A percentile compares a stretch with the other conserved stretches of the same genome.
These are phyloP conservation scores for Lasioglossum lativentre DNA, from an alignment of 2,888 invertebrate genomes.

Conservation along the genomic window DNA sequence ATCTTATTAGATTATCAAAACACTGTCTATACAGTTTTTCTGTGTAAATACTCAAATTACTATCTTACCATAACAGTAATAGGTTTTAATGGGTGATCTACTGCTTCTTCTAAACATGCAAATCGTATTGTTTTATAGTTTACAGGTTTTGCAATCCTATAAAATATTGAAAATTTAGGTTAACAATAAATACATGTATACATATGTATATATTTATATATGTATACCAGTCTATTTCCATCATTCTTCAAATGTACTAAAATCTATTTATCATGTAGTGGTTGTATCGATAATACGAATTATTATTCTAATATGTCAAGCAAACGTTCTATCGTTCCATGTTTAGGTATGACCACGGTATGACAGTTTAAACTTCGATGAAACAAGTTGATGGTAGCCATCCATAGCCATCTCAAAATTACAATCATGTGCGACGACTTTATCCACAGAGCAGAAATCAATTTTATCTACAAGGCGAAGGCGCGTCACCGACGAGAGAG, in stretches of 20 bases:
- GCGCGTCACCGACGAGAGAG: no score
- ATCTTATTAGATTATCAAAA: background rate
- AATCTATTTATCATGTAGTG: slow-evolving; percentile 14
- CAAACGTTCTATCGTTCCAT: slow-evolving; percentile 4
- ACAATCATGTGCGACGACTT: background rate
- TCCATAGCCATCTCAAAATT: background rate
- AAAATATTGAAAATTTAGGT: slow-evolving; percentile 39
- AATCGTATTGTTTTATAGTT: slow-evolving; percentile 70
- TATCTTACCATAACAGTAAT: slow-evolving; percentile 84
- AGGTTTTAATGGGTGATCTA: slow-evolving; percentile 88
- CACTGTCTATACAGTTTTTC: slow-evolving; percentile 8
- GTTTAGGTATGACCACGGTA: slow-evolving; percentile 18
- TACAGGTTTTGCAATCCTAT: slow-evolving; percentile 77
- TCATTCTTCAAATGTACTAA: slow-evolving; percentile 65
- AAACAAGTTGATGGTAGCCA: background rate
- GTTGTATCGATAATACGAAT: slow-evolving; percentile 16
- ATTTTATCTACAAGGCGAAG: no score
- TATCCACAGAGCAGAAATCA: background rate
- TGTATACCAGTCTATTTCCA: slow-evolving; percentile 78
- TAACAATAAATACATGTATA: background rate
- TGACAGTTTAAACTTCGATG: slow-evolving; percentile 15
- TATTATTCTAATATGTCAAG: slow-evolving; percentile 9
- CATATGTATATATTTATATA: slow-evolving; percentile 49
- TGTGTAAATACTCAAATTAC: background rate
- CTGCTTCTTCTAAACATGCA: slow-evolving; percentile 81